phyloP scores from a whole-genome alignment of 2,888 invertebrate genomes.

The Eurytoma californica region DNA sequence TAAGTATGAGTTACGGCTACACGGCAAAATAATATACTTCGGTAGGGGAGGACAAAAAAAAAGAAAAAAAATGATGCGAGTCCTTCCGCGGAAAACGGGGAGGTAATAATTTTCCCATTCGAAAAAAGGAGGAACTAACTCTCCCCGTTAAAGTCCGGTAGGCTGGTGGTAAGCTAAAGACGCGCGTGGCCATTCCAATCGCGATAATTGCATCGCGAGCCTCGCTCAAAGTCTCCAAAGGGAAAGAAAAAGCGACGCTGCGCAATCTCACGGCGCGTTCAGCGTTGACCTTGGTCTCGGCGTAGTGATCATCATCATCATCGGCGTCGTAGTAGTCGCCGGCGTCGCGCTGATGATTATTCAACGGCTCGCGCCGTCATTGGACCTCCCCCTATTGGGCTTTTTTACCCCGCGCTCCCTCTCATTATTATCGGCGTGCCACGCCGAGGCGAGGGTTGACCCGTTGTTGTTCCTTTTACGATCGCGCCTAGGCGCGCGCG shows the following conservation, averaged over 20 bases:
- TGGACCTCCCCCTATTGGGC: slow-evolving; percentile 7
- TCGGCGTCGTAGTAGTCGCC: background rate
- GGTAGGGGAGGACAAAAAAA: background rate
- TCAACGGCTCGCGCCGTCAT: slow-evolving; percentile 57
- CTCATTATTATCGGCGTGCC: slow-evolving; percentile 31
- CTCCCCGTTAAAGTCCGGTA: too few relatives aligned
- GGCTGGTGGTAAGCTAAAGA: too few relatives aligned
- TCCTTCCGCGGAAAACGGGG: background rate
- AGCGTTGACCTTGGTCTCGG: slow-evolving; percentile 52
- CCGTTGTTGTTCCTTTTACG: slow-evolving; percentile 39
- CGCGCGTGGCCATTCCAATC: slow-evolving; percentile 9
- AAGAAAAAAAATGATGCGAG: background rate
- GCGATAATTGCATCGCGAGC: slow-evolving; percentile 29
- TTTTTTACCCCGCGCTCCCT: slow-evolving; percentile 5
- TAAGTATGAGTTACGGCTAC: too few relatives aligned
- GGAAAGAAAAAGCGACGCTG: background rate
- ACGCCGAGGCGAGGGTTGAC: slow-evolving; percentile 20
- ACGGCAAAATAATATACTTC: too few relatives aligned
- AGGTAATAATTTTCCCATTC: background rate
- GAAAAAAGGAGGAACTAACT: too few relatives aligned
- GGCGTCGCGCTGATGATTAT: slow-evolving; percentile 58
- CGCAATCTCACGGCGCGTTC: background rate
- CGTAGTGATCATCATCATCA: slow-evolving; percentile 3
- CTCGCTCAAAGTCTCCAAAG: slow-evolving; percentile 2
- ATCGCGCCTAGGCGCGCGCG: slow-evolving; percentile 25